Evolutionary conservation across 2,113 vertebrate genomes (phyloP), one percentile per base, ranked within the genome.

Genomic region (Colossoma macropomum): DNA sequence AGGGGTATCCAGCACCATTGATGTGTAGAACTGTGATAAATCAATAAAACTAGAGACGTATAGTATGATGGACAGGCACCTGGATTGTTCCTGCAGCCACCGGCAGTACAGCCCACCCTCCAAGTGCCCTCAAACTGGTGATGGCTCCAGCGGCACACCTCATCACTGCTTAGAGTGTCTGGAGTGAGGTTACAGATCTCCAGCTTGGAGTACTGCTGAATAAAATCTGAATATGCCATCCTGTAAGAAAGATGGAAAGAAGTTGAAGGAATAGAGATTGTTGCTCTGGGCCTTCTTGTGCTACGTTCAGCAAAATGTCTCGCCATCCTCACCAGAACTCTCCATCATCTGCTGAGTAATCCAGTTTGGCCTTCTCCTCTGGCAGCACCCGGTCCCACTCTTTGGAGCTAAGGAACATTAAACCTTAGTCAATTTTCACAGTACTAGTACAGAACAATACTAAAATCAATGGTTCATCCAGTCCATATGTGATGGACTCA

Each of bases 111-210:
- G 60, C 96, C 96, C 48, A 90, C 88, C 73, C 96, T 93, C 97
- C 97, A 98, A 60, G 86, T 95, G 27, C 96, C 97, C 1, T 98
- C 96, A 88, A 96, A 95, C 89, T 96, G 96, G 41, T 88, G 84
- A 63, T 30, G 63, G 63, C 28, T 75, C 86, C 89, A 98, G 92
- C 1, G 94, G 93, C 96, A 96, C 85, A 92, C 95, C 11, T 71
- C 90, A 0, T 96, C 94, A 0, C 91, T 92, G 9, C 91, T 82
- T 80, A 97, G 93, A 0, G 95, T 95, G 77, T 98, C 96, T 0
- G 97, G 97, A 23, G 96, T 97, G 78, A 98, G 94, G 91, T 97
- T 98, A 88, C 97, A 98, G 91, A 98, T 97, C 88, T 99, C 97
- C 84, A 98, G 87, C 27, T 92, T 93, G 0, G 96, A 97, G 71